Evolutionary conservation across 2,888 invertebrate genomes (phyloP).

Genomic region (Coelinius sp.): DNA sequence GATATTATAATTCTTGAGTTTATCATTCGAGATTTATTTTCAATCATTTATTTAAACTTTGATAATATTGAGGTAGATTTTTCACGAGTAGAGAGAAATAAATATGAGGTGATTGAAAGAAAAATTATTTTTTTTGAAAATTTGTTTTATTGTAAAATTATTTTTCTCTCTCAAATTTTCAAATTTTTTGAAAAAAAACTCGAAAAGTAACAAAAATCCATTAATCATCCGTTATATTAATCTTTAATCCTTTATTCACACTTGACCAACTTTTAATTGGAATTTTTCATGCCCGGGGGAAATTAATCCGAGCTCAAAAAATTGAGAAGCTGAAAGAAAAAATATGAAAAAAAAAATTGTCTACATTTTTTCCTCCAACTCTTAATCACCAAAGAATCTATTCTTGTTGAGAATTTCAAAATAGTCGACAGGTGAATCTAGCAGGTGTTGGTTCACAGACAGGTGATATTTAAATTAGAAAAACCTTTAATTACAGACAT

Average conservation of each 20-base stretch:
- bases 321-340: not conserved
- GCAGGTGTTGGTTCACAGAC: not conserved
- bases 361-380: too few species aligned
- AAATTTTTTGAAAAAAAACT: too few species aligned
- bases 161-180: too few species aligned
- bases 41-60: not conserved
- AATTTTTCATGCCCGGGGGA: not conserved
- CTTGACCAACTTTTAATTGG: too few species aligned
- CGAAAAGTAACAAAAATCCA: too few species aligned
- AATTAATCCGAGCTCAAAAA: not conserved
- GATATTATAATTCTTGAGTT: not conserved
- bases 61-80: too few species aligned
- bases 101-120: too few species aligned
- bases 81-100: too few species aligned
- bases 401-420: not conserved
- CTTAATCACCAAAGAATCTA: not conserved
- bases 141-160: not conserved
- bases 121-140: not conserved
- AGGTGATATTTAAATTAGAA: not conserved
- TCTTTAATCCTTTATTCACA: too few species aligned
- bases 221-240: too few species aligned
- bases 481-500: too few species aligned
- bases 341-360: not conserved
- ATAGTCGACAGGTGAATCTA: not conserved
- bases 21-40: not conserved